Evolutionary conservation across 2,113 vertebrate genomes (phyloP).

Genomic region (Ammodytes dubius): DNA sequence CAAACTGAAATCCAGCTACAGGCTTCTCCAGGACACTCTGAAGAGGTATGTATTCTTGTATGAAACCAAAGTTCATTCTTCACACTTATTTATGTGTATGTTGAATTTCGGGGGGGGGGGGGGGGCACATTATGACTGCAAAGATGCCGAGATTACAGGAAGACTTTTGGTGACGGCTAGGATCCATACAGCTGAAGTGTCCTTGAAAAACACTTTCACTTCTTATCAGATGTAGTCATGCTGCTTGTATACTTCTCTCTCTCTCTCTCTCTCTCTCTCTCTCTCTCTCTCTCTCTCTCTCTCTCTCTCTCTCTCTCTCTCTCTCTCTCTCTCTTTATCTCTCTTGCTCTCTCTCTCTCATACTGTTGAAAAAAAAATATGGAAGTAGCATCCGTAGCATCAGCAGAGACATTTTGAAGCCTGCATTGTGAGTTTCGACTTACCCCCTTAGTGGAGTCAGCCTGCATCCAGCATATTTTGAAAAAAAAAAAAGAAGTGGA

Average conservation of each 20-base stretch:
- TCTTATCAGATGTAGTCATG: slow-evolving; percentile 18
- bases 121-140: not conserved
- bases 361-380: not conserved
- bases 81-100: not conserved
- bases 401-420: slow-evolving; percentile 17
- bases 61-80: not conserved
- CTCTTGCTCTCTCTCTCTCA: too few relatives aligned
- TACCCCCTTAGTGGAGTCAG: not conserved
- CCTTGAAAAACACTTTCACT: slow-evolving; percentile 35
- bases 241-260: not conserved
- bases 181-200: slow-evolving; percentile 12
- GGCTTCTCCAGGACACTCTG: slow-evolving; percentile 84
- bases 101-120: not conserved
- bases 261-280: too few relatives aligned
- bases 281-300: too few relatives aligned
- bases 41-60: slow-evolving; percentile 83
- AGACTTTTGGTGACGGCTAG: not conserved
- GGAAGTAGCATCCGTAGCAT: not conserved
- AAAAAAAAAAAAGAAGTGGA: not conserved
- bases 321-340: too few relatives aligned
- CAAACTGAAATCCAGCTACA: slow-evolving; percentile 88
- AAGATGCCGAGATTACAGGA: not conserved
- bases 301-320: too few relatives aligned
- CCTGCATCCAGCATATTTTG: not conserved
- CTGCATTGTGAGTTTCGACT: not conserved